Base-by-base conservation (phyloP, 2,888 invertebrate genomes). In the Salpingus planirostris region DNA sequence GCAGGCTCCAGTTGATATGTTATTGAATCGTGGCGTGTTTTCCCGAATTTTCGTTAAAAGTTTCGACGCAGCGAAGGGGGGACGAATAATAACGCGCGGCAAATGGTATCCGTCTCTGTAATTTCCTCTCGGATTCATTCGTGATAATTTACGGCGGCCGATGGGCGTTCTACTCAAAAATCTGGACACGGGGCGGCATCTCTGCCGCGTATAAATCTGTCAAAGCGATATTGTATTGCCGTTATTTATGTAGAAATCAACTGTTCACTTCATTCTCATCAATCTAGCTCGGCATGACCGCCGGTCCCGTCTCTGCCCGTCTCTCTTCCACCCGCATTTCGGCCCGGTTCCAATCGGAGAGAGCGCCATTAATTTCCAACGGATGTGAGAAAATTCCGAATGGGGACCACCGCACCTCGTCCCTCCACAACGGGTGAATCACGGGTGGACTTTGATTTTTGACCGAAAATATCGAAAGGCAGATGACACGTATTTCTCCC, bases 221-320 rank as follows among this genome's bases (percentile, higher is more conserved):
- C 64, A 59, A 52, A 52, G 50, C 55, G 60, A 60, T 62, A 64
- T 63, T 63, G 64, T 64, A 59, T 61, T 59, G 59, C 59, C 50
- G 60, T 64, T 62, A 64, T 64, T 64, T 64, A 64, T 64, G 62
- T 60, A 60, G 55, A 60, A 63, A 63, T 63, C 62, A 63, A 60
- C 59, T 58, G 59, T 58, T 55, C 59, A 60, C 59, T 58, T 58
- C 57, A 56, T 59, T 60, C 60, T 57, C 61, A 62, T 62, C 62
- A 60, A 62, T 62, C 62, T 48, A 38, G 47, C 47, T 43, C 43
- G 46, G 49, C 48, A 46, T 47, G 50, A 48, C 41, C 49, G 44
- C 40, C 44, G 31, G 39, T 36, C 33, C 34, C 25, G 24, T 18
- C 14, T 13, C 14, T 36, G 14, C 31, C 31, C 24, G 11, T 29